phyloP scores from a whole-genome alignment of 2,888 invertebrate species.

The Taphrorychus bicolor region DNA sequence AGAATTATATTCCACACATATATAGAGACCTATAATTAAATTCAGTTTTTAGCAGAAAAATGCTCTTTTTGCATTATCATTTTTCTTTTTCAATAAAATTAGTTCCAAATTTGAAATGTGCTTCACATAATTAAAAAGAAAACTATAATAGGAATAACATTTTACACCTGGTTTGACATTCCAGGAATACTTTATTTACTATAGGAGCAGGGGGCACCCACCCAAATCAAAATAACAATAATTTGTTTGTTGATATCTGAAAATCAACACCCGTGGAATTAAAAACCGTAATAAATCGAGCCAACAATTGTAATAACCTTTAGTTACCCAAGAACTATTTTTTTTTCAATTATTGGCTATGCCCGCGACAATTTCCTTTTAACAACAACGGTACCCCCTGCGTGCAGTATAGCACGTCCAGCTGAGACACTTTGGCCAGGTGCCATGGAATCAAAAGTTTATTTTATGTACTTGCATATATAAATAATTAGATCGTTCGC shows the following conservation, averaged over 20 bases:
- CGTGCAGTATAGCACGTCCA: not conserved
- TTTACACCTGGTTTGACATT: not conserved
- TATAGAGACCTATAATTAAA: no score
- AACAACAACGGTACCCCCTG: not conserved
- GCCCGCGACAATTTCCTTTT: not conserved
- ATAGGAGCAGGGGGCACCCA: not conserved
- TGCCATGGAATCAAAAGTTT: not conserved
- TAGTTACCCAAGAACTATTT: not conserved
- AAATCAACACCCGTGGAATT: slow-evolving; percentile 1
- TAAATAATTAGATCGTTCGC: no score
- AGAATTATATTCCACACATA: no score
- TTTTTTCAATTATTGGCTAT: not conserved
- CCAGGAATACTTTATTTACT: no score
- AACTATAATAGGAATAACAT: no score
- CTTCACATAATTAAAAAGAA: no score
- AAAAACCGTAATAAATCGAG: not conserved
- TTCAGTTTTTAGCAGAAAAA: no score
- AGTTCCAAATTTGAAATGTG: no score
- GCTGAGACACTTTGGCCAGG: not conserved
- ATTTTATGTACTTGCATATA: no score
- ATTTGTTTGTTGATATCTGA: slow-evolving; percentile 1
- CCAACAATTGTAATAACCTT: not conserved
- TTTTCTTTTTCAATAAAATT: no score
- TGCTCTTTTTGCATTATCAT: no score
- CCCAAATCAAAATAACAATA: not conserved